These are phyloP conservation scores for Hoplodrina ambigua DNA, from an alignment of 2,888 invertebrate species.

Conservation along the genomic window DNA sequence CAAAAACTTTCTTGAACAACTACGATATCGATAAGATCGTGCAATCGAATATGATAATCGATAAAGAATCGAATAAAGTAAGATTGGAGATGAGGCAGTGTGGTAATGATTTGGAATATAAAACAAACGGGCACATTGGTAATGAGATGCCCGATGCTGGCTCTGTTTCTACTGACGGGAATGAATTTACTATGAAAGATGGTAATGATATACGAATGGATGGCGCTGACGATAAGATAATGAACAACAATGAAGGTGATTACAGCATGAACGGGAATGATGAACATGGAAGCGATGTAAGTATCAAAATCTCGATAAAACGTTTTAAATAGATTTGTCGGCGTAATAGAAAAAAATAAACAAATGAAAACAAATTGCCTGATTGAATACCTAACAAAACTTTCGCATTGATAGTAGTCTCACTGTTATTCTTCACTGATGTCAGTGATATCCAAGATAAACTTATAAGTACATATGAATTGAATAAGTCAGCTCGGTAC, in stretches of 20 bases:
- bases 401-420: too few species aligned
- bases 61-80: constrained; percentile 79
- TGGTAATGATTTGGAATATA: constrained; percentile 61
- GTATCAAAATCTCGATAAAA: constrained; percentile 54
- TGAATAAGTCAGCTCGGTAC: too few species aligned
- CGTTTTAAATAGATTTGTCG: not conserved
- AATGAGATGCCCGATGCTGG: constrained; percentile 57
- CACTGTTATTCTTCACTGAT: too few species aligned
- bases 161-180: constrained; percentile 63
- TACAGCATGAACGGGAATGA: constrained; percentile 69
- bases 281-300: constrained; percentile 73
- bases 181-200: constrained; percentile 72
- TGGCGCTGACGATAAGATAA: constrained; percentile 64
- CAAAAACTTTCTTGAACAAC: constrained; percentile 69
- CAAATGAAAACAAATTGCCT: too few species aligned
- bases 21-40: constrained; percentile 76
- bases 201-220: constrained; percentile 66
- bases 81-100: constrained; percentile 78
- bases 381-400: too few species aligned
- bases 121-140: constrained; percentile 58
- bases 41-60: constrained; percentile 80
- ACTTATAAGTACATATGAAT: too few species aligned
- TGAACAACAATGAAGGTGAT: constrained; percentile 67
- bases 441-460: too few species aligned
- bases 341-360: not conserved